Evolutionary conservation across 2,888 invertebrate genomes (phyloP).

Genomic region (Bembecia ichneumoniformis): DNA sequence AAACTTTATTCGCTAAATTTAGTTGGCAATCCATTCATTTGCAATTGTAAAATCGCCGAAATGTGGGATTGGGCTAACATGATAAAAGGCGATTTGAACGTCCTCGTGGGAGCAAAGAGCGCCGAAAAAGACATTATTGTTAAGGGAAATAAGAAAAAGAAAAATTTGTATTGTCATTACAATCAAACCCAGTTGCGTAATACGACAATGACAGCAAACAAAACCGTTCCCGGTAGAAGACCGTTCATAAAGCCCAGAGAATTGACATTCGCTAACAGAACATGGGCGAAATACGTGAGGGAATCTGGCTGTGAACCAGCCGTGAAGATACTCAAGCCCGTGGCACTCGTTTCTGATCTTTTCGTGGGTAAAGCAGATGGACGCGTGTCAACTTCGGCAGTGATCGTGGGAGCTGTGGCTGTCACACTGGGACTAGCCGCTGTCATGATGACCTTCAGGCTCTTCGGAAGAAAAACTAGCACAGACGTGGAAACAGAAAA

Average conservation of each 20-base stretch:
- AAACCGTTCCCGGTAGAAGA: slow-evolving; percentile 67
- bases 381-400: slow-evolving; percentile 33
- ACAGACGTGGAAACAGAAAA: slow-evolving; percentile 35
- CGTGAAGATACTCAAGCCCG: slow-evolving; percentile 59
- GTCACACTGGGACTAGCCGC: slow-evolving; percentile 36
- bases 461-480: slow-evolving; percentile 30
- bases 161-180: slow-evolving; percentile 75
- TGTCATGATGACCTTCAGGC: slow-evolving; percentile 47
- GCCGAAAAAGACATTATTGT: slow-evolving; percentile 75
- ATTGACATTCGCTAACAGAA: slow-evolving; percentile 72
- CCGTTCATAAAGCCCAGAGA: slow-evolving; percentile 73
- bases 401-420: slow-evolving; percentile 46
- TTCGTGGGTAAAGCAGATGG: slow-evolving; percentile 21
- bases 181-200: slow-evolving; percentile 70
- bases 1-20: slow-evolving; percentile 74
- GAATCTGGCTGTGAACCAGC: slow-evolving; percentile 76
- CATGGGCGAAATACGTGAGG: slow-evolving; percentile 81
- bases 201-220: slow-evolving; percentile 57
- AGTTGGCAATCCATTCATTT: slow-evolving; percentile 78
- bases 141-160: slow-evolving; percentile 77
- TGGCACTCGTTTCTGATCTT: slow-evolving; percentile 41
- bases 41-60: slow-evolving; percentile 78
- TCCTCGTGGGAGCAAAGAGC: slow-evolving; percentile 76
- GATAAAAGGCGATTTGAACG: slow-evolving; percentile 75
- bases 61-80: slow-evolving; percentile 82